A percentile compares a stretch with the other conserved stretches of the same genome.
These are phyloP conservation scores for Triplophysa rosa DNA, from an alignment of 2,113 vertebrate genomes.

Conservation along the genomic window DNA sequence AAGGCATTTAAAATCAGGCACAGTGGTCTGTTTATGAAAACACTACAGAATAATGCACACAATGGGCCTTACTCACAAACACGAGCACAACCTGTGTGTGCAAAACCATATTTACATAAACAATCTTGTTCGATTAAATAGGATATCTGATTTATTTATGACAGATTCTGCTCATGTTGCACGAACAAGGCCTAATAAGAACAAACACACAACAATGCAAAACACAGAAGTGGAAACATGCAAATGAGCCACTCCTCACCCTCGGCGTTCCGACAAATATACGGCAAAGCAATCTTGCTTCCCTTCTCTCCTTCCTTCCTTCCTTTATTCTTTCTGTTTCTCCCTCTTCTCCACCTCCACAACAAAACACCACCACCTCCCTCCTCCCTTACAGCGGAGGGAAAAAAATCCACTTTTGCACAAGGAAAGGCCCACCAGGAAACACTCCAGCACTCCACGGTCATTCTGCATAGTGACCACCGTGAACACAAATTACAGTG, in stretches of 20 bases:
- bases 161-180: not conserved
- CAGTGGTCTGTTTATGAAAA: too few relatives aligned
- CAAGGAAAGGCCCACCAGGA: slow-evolving; percentile 65
- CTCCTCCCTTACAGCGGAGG: slow-evolving; percentile 30
- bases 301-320: slow-evolving; percentile 62
- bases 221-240: slow-evolving; percentile 70
- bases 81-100: too few relatives aligned
- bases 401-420: slow-evolving; percentile 59
- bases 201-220: slow-evolving; percentile 47
- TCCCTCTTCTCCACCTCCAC: slow-evolving; percentile 62
- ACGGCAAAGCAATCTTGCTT: slow-evolving; percentile 62
- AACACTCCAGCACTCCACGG: not conserved
- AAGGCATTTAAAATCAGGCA: not conserved
- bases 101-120: not conserved
- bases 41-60: too few relatives aligned
- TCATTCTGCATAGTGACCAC: slow-evolving; percentile 5
- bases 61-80: too few relatives aligned
- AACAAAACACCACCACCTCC: slow-evolving; percentile 68
- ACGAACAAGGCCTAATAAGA: not conserved
- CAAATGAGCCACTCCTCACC: slow-evolving; percentile 75
- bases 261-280: slow-evolving; percentile 63
- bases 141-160: not conserved
- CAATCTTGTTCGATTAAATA: too few relatives aligned
- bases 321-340: slow-evolving; percentile 62
- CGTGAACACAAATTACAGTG: slow-evolving; percentile 47